Conservation (phyloP, 2,888 invertebrate species). For the Caprella mutica region DNA sequence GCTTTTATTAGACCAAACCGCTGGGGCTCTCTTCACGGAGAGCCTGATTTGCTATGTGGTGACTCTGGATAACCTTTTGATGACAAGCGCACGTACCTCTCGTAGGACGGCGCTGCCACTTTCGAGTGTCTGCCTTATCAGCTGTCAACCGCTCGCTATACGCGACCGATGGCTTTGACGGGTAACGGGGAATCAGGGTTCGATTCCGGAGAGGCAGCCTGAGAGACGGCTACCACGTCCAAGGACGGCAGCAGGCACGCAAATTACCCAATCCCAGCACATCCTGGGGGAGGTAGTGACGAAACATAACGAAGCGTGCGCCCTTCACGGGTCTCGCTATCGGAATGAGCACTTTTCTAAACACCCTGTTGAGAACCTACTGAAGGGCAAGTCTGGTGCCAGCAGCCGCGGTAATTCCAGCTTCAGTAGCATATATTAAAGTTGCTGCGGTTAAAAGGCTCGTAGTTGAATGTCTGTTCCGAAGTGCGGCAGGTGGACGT, state of each 20-base stretch:
- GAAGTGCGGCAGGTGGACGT: no score
- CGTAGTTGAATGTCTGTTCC: slow-evolving; percentile 15
- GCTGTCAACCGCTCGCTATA: slow-evolving; percentile 55
- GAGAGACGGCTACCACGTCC: slow-evolving; percentile 50
- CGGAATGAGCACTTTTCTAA: slow-evolving; percentile 50
- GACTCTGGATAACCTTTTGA: slow-evolving; percentile 22
- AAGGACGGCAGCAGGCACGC: slow-evolving; percentile 54
- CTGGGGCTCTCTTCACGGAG: neutral
- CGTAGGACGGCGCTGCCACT: slow-evolving; percentile 46
- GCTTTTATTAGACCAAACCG: slow-evolving; percentile 8
- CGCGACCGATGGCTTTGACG: slow-evolving; percentile 57
- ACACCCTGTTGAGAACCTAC: slow-evolving; percentile 52
- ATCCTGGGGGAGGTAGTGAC: slow-evolving; percentile 51
- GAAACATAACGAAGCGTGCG: slow-evolving; percentile 55
- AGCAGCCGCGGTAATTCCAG: slow-evolving; percentile 55
- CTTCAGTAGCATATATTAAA: slow-evolving; percentile 47
- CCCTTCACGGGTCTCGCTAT: slow-evolving; percentile 49
- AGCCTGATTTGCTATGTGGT: no score
- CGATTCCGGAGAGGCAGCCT: slow-evolving; percentile 41
- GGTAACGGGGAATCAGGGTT: slow-evolving; percentile 64
- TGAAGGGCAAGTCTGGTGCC: slow-evolving; percentile 58
- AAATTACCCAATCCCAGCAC: slow-evolving; percentile 48
- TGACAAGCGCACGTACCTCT: slow-evolving; percentile 43
- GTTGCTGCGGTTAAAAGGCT: slow-evolving; percentile 7
- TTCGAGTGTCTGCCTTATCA: slow-evolving; percentile 58